Conservation (phyloP, 2,797 vertebrate genomes). For the Margarornis squamiger region DNA sequence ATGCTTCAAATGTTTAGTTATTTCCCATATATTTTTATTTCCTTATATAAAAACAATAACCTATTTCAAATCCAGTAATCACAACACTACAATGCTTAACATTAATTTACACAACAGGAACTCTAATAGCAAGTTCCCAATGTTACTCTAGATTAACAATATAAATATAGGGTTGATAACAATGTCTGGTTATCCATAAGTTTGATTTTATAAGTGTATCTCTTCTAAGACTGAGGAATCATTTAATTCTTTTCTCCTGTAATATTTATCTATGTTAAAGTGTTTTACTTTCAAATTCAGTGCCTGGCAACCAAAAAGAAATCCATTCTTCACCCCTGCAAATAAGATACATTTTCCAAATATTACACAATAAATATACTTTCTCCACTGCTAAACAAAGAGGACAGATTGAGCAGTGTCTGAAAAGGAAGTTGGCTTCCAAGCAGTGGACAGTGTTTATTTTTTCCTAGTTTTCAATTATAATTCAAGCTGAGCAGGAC, state of each 20-base stretch:
- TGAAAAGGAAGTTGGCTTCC: neutral
- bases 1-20: neutral
- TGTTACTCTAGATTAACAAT: neutral
- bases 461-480: neutral
- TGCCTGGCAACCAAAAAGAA: neutral
- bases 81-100: neutral
- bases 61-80: neutral
- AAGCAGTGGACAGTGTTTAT: neutral
- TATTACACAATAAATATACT: neutral
- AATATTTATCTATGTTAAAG: neutral
- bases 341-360: neutral
- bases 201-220: neutral
- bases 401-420: neutral
- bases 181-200: neutral
- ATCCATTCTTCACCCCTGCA: neutral
- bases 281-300: neutral
- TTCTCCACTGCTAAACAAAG: neutral
- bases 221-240: neutral
- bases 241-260: neutral
- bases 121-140: neutral
- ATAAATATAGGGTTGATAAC: neutral
- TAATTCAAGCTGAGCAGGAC: neutral
- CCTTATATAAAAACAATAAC: neutral
- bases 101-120: neutral
- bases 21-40: neutral